Conservation (phyloP, 2,888 invertebrate species). For the Drosophila trichaetosa region DNA sequence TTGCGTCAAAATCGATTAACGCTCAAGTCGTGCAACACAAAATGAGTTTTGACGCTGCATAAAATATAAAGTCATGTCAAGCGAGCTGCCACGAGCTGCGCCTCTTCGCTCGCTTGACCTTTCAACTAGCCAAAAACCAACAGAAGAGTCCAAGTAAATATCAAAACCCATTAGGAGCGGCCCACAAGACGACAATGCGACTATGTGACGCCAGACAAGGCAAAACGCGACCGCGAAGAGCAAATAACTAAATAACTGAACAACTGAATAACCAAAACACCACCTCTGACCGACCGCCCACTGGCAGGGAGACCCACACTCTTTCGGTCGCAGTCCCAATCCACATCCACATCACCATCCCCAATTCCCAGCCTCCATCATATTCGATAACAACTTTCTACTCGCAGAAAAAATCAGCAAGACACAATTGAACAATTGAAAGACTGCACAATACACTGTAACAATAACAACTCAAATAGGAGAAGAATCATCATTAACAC, state of each 20-base stretch:
- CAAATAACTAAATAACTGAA: conserved; percentile 7
- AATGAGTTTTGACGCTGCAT: conserved; percentile 61
- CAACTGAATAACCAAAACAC: conserved; percentile 6
- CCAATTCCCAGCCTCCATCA: conserved; percentile 44
- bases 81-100: not conserved
- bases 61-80: conserved; percentile 42
- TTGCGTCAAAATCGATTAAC: conserved; percentile 69
- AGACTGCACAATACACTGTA: conserved; percentile 4
- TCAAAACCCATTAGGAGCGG: conserved; percentile 30
- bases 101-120: conserved; percentile 33
- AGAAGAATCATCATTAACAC: not conserved
- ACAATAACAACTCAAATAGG: not conserved
- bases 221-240: conserved; percentile 31
- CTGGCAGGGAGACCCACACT: conserved; percentile 12
- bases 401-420: conserved; percentile 43
- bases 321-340: conserved; percentile 7
- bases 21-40: conserved; percentile 66
- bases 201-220: conserved; percentile 48
- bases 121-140: conserved; percentile 36
- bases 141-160: conserved; percentile 28
- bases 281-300: conserved; percentile 53
- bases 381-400: conserved; percentile 79
- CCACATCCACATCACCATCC: conserved; percentile 19
- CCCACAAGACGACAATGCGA: conserved; percentile 26
- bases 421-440: not conserved